Evolutionary conservation across 2,113 vertebrate species (phyloP).

Genomic region (Plectropomus leopardus): DNA sequence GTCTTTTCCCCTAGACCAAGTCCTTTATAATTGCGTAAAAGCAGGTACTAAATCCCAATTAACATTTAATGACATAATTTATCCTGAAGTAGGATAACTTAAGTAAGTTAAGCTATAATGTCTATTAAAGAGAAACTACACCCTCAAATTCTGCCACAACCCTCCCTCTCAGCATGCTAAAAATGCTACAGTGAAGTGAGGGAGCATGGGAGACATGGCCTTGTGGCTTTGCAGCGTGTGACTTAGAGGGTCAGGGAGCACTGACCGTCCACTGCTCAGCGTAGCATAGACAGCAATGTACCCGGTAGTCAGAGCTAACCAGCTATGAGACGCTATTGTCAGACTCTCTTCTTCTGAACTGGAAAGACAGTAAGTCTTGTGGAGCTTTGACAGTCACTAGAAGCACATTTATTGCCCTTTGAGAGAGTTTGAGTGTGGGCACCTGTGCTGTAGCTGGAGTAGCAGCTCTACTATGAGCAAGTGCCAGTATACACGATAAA

Average conservation of each 20-base stretch:
- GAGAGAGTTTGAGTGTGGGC: not conserved
- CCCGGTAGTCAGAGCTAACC: not conserved
- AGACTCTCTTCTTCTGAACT: not conserved
- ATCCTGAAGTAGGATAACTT: not conserved
- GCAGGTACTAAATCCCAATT: not conserved
- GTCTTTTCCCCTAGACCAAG: not conserved
- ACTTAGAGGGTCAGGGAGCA: not conserved
- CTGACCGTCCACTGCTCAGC: not conserved
- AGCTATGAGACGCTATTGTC: not conserved
- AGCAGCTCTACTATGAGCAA: not conserved
- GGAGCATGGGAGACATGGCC: not conserved
- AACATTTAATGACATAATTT: conserved; percentile 2
- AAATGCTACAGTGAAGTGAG: not conserved
- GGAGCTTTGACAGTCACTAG: not conserved
- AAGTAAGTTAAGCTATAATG: too few relatives aligned
- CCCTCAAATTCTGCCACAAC: not conserved
- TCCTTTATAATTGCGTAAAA: conserved; percentile 3
- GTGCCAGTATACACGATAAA: too few relatives aligned
- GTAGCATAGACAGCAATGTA: not conserved
- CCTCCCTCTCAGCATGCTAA: not conserved
- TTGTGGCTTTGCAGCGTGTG: not conserved
- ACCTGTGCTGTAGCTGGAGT: not conserved
- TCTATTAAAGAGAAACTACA: not conserved
- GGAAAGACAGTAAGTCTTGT: not conserved
- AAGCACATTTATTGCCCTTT: not conserved